Conservation (phyloP, 2,797 vertebrate species). For the Apogon talboti region DNA sequence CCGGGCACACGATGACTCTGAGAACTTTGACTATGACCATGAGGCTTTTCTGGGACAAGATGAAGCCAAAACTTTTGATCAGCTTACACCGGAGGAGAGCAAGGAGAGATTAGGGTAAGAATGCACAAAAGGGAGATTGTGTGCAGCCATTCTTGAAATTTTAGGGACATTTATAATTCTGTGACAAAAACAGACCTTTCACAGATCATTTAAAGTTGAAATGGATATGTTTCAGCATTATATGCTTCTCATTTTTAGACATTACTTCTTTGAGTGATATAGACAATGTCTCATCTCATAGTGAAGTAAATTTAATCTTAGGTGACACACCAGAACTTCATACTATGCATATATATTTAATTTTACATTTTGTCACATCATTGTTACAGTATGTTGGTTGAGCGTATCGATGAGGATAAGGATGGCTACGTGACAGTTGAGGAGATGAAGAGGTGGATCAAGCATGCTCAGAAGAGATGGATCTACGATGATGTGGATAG, state of each 20-base stretch:
- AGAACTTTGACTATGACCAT: slow-evolving; percentile 98
- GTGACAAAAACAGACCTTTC: too few relatives aligned
- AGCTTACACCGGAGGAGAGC: slow-evolving; percentile 97
- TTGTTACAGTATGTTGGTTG: slow-evolving; percentile 90
- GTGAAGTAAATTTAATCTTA: slow-evolving; percentile 8
- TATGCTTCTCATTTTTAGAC: not conserved
- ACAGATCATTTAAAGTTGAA: too few relatives aligned
- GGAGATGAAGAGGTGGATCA: slow-evolving; percentile 96
- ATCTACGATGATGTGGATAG: slow-evolving; percentile 97
- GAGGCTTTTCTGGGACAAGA: slow-evolving; percentile 97
- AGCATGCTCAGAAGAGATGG: slow-evolving; percentile 97
- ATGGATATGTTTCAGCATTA: too few relatives aligned
- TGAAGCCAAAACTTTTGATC: slow-evolving; percentile 96
- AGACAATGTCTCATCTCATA: slow-evolving; percentile 14
- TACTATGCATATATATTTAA: too few relatives aligned
- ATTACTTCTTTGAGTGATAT: not conserved
- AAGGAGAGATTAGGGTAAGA: slow-evolving; percentile 94
- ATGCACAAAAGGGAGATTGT: not conserved
- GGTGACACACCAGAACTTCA: not conserved
- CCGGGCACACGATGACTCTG: slow-evolving; percentile 88
- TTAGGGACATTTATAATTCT: not conserved
- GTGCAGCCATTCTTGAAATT: not conserved
- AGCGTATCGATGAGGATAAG: slow-evolving; percentile 93
- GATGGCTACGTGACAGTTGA: slow-evolving; percentile 93
- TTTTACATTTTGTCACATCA: slow-evolving; percentile 1